Conservation (phyloP, 2,888 invertebrate species). For the Syrphus vitripennis region DNA sequence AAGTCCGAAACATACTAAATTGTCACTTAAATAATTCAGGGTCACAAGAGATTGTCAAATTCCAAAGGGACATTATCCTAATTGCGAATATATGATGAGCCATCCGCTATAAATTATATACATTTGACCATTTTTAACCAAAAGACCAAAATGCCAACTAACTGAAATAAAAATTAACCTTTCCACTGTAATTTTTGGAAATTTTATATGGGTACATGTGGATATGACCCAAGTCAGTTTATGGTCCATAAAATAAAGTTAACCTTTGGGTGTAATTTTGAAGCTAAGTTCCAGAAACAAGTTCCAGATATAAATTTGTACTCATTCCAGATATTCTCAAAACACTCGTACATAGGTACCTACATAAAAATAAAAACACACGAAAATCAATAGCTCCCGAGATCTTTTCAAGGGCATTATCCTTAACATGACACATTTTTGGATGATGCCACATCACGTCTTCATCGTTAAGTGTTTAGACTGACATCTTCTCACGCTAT, state of each 20-base stretch:
- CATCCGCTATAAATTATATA: no score
- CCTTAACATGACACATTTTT: slow-evolving; percentile 8
- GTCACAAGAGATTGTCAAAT: background rate
- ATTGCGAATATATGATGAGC: background rate
- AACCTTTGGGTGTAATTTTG: background rate
- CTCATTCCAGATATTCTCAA: background rate
- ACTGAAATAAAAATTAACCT: background rate
- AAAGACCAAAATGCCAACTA: background rate
- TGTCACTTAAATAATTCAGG: background rate
- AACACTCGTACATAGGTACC: no score
- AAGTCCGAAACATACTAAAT: background rate
- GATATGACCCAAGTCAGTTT: background rate
- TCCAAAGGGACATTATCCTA: background rate
- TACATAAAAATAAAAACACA: background rate
- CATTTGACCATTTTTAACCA: background rate
- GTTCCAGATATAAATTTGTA: background rate
- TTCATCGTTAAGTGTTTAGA: slow-evolving; percentile 10
- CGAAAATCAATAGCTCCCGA: background rate
- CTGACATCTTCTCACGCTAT: slow-evolving; percentile 7
- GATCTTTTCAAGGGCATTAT: background rate
- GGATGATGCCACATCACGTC: slow-evolving; percentile 1
- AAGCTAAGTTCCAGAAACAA: background rate
- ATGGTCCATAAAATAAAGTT: background rate
- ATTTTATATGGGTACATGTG: background rate
- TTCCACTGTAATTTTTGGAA: background rate